Conservation (phyloP, 2,888 invertebrate genomes). For the Eilema caniola region DNA sequence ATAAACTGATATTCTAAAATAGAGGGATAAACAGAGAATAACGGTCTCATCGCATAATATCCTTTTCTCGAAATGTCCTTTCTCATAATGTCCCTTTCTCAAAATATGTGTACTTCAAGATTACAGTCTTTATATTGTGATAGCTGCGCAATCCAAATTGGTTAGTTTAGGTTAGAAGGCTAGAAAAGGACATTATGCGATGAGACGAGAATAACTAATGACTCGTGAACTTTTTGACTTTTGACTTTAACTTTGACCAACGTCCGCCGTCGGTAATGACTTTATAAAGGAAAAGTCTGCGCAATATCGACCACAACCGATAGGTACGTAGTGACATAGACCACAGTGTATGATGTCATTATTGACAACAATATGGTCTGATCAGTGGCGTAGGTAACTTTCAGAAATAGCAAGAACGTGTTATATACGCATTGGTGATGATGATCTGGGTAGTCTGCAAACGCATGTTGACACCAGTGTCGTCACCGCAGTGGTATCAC, state of each 20-base stretch:
- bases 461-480: not conserved
- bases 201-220: not conserved
- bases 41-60: too few relatives aligned
- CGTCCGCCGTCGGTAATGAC: too few relatives aligned
- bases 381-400: not conserved
- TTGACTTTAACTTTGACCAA: too few relatives aligned
- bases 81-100: too few relatives aligned
- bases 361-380: slow-evolving; percentile 3
- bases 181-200: too few relatives aligned
- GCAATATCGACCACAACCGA: not conserved
- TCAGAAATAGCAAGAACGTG: not conserved
- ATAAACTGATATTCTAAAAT: not conserved
- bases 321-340: not conserved
- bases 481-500: not conserved
- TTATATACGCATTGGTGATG: not conserved
- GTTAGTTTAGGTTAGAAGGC: too few relatives aligned
- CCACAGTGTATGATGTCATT: not conserved
- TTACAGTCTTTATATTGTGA: too few relatives aligned
- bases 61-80: too few relatives aligned
- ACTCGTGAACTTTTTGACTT: too few relatives aligned
- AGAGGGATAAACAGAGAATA: not conserved
- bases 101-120: too few relatives aligned
- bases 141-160: too few relatives aligned
- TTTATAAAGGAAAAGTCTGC: not conserved
- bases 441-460: not conserved